phyloP scores from a whole-genome alignment of 2,113 vertebrate genomes.

The Trematocara variabile region DNA sequence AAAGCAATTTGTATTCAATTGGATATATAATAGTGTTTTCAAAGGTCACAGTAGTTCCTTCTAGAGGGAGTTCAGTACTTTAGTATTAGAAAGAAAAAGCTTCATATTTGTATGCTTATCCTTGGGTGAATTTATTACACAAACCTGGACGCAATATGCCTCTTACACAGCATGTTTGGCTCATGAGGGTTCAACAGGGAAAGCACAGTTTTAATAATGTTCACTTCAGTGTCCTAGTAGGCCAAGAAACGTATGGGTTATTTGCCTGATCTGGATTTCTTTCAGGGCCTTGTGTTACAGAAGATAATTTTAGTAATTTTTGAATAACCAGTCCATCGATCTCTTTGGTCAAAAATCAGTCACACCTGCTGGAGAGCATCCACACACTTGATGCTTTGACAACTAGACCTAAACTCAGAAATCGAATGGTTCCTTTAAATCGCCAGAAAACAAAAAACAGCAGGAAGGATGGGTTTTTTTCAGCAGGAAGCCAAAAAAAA shows the following conservation, averaged over 20 bases:
- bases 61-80: not conserved
- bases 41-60: not conserved
- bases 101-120: not conserved
- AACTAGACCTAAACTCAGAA: not conserved
- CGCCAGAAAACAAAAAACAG: not conserved
- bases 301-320: not conserved
- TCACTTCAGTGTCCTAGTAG: not conserved
- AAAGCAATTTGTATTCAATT: not conserved
- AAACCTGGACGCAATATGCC: not conserved
- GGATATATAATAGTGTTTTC: not conserved
- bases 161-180: not conserved
- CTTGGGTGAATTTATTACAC: not conserved
- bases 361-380: not conserved
- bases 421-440: not conserved
- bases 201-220: not conserved
- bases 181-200: not conserved
- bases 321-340: not conserved
- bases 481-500: fast-evolving
- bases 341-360: not conserved
- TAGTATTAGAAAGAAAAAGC: not conserved
- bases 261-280: not conserved
- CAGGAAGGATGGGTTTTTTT: not conserved
- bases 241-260: not conserved
- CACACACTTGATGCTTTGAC: not conserved
- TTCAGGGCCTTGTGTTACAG: not conserved